Conservation (phyloP, 2,888 invertebrate species). For the Chymomyza amoena region DNA sequence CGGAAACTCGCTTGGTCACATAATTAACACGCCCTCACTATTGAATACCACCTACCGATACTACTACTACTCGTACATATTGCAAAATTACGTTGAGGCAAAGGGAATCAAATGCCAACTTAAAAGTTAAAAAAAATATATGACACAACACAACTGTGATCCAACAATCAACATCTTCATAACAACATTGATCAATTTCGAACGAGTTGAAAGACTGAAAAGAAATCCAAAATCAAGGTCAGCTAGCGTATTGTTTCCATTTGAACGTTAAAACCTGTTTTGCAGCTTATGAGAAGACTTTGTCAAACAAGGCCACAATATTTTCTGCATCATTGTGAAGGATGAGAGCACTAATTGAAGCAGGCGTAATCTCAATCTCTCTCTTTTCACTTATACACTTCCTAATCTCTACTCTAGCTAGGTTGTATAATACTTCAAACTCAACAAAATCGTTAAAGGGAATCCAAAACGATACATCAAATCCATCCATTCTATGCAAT, state of each 20-base stretch:
- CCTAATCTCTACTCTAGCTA: conserved; percentile 27
- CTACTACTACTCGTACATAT: conserved; percentile 30
- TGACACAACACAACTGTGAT: conserved; percentile 38
- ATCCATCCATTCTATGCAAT: conserved; percentile 53
- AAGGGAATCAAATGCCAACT: conserved; percentile 73
- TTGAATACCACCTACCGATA: background rate
- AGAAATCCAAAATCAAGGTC: conserved; percentile 44
- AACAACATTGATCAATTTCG: conserved; percentile 14
- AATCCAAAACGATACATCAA: conserved; percentile 73
- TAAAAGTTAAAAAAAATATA: conserved; percentile 58
- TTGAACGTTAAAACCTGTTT: conserved; percentile 56
- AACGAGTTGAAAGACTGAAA: conserved; percentile 10
- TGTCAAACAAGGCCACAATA: conserved; percentile 20
- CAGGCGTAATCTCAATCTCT: background rate
- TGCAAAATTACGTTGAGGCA: conserved; percentile 68
- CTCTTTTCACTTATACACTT: conserved; percentile 17
- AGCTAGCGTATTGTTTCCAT: conserved; percentile 43
- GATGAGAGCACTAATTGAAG: background rate
- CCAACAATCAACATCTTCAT: conserved; percentile 26
- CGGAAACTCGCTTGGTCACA: background rate
- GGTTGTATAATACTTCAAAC: conserved; percentile 17
- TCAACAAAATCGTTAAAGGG: conserved; percentile 71
- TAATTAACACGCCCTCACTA: background rate
- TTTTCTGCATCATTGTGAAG: conserved; percentile 53
- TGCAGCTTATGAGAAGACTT: conserved; percentile 37